Evolutionary conservation across 1,140 invertebrate genomes (phyloP).

Genomic region (Polypedilum pembai): DNA sequence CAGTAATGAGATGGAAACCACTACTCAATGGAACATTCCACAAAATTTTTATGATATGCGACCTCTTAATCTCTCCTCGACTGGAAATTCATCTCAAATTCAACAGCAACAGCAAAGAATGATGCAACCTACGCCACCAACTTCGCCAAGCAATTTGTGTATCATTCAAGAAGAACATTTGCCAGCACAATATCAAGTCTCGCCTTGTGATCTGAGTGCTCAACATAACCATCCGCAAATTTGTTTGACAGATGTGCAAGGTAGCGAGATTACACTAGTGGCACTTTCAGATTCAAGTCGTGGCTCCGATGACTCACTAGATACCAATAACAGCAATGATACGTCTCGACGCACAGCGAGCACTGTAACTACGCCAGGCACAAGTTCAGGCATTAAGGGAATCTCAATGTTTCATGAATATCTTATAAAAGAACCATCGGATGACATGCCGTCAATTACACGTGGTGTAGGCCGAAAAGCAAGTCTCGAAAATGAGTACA

Average conservation of each 20-base stretch:
- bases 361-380: slow-evolving; percentile 44
- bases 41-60: slow-evolving; percentile 44
- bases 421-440: slow-evolving; percentile 63
- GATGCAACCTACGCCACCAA: slow-evolving; percentile 41
- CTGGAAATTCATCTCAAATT: slow-evolving; percentile 49
- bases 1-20: slow-evolving; percentile 31
- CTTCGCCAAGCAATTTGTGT: slow-evolving; percentile 55
- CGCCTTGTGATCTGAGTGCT: slow-evolving; percentile 34
- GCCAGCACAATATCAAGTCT: slow-evolving; percentile 36
- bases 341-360: slow-evolving; percentile 33
- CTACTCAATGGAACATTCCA: slow-evolving; percentile 41
- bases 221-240: slow-evolving; percentile 65
- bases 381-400: slow-evolving; percentile 42
- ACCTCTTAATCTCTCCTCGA: slow-evolving; percentile 51
- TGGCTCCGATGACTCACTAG: slow-evolving; percentile 46
- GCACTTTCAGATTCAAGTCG: slow-evolving; percentile 61
- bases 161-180: slow-evolving; percentile 77
- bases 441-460: slow-evolving; percentile 70
- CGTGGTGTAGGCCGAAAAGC: slow-evolving; percentile 64
- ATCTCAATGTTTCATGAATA: slow-evolving; percentile 52
- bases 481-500: slow-evolving; percentile 51
- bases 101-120: slow-evolving; percentile 45
- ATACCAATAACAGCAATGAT: slow-evolving; percentile 41
- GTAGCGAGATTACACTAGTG: slow-evolving; percentile 70
- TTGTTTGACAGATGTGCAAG: slow-evolving; percentile 79